Percentiles rank a stretch among this genome's conserved stretches.
Conservation (phyloP, 2,888 invertebrate genomes). For the Esperia sulphurella region DNA sequence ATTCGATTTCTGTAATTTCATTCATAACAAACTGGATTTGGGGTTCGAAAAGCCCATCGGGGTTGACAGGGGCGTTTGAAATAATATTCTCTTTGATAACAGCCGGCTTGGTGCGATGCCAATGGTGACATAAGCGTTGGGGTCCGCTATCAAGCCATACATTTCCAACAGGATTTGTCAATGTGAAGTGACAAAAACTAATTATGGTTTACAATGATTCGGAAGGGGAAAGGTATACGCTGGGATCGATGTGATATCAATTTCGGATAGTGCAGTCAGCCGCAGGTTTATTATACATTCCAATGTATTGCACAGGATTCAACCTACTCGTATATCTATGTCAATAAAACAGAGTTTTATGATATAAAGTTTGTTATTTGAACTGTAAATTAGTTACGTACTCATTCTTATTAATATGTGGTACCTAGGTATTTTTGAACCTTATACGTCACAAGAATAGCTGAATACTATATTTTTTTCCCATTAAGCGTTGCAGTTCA, state of each 20-base stretch:
- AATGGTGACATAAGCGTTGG: conserved; percentile 53
- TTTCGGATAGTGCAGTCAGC: conserved; percentile 19
- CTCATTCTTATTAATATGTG: no score
- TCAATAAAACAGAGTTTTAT: no score
- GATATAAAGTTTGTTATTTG: no score
- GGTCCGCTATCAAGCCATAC: conserved; percentile 51
- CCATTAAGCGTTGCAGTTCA: no score
- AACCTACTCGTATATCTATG: no score
- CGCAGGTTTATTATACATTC: no score
- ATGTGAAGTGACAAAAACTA: conserved; percentile 78
- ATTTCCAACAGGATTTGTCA: conserved; percentile 70
- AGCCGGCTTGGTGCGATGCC: conserved; percentile 53
- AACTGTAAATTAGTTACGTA: no score
- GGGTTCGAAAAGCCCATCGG: conserved; percentile 74
- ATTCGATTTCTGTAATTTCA: conserved; percentile 80
- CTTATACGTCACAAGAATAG: no score
- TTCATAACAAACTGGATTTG: conserved; percentile 80
- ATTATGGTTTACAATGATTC: conserved; percentile 70
- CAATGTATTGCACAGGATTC: no score
- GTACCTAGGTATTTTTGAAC: no score
- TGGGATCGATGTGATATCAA: conserved; percentile 47
- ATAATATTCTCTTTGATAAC: conserved; percentile 79
- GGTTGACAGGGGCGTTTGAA: conserved; percentile 78
- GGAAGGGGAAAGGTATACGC: conserved; percentile 38
- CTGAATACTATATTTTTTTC: no score